These are phyloP conservation scores for Rhipidura dahli DNA, from an alignment of 2,113 vertebrate genomes.

Conservation along the genomic window DNA sequence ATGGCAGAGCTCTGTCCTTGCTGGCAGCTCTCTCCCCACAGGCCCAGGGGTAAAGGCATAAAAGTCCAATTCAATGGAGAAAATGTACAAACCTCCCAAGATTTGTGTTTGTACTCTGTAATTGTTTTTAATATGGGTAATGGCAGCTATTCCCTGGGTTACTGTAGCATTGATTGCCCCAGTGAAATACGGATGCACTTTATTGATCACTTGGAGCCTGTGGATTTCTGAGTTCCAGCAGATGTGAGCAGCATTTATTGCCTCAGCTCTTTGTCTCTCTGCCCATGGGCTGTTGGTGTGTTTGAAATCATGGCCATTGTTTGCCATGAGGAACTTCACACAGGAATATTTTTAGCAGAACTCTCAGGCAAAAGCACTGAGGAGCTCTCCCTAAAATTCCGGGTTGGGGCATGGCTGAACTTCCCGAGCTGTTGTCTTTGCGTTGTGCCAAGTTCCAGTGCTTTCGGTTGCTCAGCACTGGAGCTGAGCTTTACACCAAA, in stretches of 20 bases:
- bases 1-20: background rate
- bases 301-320: background rate
- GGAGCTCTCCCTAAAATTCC: background rate
- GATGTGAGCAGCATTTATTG: background rate
- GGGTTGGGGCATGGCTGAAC: background rate
- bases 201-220: slow-evolving; percentile 40
- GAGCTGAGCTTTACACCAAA: background rate
- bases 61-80: background rate
- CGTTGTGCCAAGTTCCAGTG: background rate
- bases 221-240: background rate
- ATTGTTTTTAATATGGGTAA: slow-evolving; percentile 55
- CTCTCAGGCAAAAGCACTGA: background rate
- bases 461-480: background rate
- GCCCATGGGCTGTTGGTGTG: background rate
- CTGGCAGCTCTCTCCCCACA: background rate
- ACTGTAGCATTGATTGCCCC: slow-evolving; percentile 47
- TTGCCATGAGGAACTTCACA: background rate
- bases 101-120: slow-evolving; percentile 33
- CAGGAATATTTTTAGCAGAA: background rate
- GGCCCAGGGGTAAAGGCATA: background rate
- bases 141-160: slow-evolving; percentile 47
- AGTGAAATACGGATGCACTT: slow-evolving; percentile 35
- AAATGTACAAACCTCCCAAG: background rate
- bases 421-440: background rate
- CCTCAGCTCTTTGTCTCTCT: background rate